These are phyloP conservation scores for Drosophila suboccidentalis DNA, from an alignment of 2,888 invertebrate genomes.

Conservation along the genomic window DNA sequence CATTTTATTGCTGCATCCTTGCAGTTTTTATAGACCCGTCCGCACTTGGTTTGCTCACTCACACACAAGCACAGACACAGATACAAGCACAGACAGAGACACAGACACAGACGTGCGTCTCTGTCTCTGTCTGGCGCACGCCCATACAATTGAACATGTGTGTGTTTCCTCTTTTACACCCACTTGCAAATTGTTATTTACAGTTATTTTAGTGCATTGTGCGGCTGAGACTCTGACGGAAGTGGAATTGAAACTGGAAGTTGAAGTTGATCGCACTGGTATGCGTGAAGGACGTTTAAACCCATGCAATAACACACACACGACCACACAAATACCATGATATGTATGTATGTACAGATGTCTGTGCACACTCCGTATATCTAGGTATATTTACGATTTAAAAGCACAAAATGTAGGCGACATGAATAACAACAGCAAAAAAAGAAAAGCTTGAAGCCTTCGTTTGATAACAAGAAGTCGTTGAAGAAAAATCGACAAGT, in stretches of 20 bases:
- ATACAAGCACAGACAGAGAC: background rate
- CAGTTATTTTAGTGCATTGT: slow-evolving; percentile 79
- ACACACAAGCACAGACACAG: background rate
- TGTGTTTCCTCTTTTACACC: slow-evolving; percentile 65
- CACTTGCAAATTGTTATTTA: slow-evolving; percentile 81
- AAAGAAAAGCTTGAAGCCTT: slow-evolving; percentile 7
- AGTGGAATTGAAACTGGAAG: slow-evolving; percentile 49
- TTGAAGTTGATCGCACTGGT: slow-evolving; percentile 21
- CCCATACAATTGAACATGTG: slow-evolving; percentile 63
- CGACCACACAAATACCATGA: slow-evolving; percentile 1
- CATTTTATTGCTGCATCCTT: slow-evolving; percentile 80
- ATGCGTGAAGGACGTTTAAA: slow-evolving; percentile 48
- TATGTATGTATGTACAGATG: slow-evolving; percentile 4
- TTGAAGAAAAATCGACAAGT: slow-evolving; percentile 24
- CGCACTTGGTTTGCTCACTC: slow-evolving; percentile 42
- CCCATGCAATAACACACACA: slow-evolving; percentile 7
- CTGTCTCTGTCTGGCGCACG: slow-evolving; percentile 52
- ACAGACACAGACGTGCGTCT: background rate
- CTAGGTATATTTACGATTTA: slow-evolving; percentile 56
- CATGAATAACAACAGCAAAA: slow-evolving; percentile 42
- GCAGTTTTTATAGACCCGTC: slow-evolving; percentile 76
- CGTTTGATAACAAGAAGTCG: slow-evolving; percentile 50
- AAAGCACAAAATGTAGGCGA: slow-evolving; percentile 53
- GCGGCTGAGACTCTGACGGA: slow-evolving; percentile 50
- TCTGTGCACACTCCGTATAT: slow-evolving; percentile 10